Percentiles rank a stretch among this genome's conserved stretches.
Evolutionary conservation across 1,140 invertebrate genomes (phyloP).

Genomic region (Delia radicum): DNA sequence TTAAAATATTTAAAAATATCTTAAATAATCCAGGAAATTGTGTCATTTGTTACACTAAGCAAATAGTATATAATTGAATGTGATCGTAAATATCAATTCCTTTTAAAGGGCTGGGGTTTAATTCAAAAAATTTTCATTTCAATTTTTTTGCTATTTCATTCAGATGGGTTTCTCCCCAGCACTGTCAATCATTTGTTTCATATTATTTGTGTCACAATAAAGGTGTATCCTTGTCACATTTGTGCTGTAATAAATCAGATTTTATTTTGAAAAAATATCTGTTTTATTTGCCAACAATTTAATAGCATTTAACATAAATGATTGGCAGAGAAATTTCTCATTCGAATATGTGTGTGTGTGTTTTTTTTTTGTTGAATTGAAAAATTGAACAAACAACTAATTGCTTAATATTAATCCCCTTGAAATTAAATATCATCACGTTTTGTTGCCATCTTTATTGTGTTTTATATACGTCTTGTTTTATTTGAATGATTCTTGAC

Average conservation of each 20-base stretch:
- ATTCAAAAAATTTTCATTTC: not conserved
- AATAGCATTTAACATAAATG: not conserved
- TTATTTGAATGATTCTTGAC: not conserved
- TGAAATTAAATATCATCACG: constrained; percentile 17
- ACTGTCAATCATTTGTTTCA: constrained; percentile 9
- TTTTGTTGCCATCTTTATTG: too few species aligned
- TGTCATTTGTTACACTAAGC: too few species aligned
- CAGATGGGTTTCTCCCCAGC: constrained; percentile 5
- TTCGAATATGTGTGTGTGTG: not conserved
- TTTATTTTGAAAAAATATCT: not conserved
- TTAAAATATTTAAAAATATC: too few species aligned
- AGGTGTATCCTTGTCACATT: constrained; percentile 23
- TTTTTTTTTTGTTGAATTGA: not conserved
- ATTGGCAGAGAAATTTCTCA: not conserved
- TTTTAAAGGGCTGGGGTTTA: not conserved
- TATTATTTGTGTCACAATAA: constrained; percentile 16
- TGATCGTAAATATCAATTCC: too few species aligned
- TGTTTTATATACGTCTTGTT: too few species aligned
- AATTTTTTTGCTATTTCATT: not conserved
- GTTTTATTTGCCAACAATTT: not conserved
- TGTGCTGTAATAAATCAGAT: constrained; percentile 7
- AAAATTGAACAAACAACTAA: not conserved
- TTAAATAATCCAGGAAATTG: too few species aligned
- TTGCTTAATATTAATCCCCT: constrained; percentile 12
- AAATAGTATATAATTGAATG: too few species aligned